Conservation (phyloP, 2,797 vertebrate genomes). For the Pterois miles region DNA sequence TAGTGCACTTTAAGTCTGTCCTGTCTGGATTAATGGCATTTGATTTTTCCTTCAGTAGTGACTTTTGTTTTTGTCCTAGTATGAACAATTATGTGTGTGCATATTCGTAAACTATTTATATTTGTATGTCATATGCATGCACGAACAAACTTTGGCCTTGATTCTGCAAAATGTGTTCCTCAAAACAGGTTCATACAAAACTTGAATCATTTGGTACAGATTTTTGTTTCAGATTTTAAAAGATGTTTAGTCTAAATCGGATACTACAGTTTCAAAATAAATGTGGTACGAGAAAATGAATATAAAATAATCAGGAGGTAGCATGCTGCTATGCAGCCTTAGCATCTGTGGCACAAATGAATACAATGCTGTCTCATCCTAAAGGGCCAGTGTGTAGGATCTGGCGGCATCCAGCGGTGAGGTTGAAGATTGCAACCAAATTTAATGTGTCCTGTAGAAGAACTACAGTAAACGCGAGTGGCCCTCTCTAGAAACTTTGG, state of each 20-base stretch:
- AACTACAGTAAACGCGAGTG: no score
- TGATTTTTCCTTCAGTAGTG: not conserved
- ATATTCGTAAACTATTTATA: not conserved
- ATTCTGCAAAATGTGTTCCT: not conserved
- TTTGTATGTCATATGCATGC: not conserved
- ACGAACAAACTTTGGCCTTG: not conserved
- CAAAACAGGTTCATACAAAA: not conserved
- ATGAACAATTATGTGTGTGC: not conserved
- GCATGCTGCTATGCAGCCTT: not conserved
- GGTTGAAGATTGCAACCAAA: no score
- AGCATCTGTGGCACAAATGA: not conserved
- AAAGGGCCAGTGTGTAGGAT: no score
- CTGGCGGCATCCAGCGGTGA: no score
- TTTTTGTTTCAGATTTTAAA: not conserved
- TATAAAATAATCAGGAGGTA: not conserved
- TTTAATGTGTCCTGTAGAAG: no score
- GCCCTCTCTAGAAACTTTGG: no score
- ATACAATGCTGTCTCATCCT: not conserved
- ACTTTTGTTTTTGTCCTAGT: not conserved
- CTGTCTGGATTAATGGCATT: conserved; percentile 7
- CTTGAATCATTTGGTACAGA: not conserved
- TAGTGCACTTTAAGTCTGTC: not conserved
- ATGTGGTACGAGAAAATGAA: not conserved
- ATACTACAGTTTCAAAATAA: not conserved
- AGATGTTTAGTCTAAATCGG: not conserved